Evolutionary conservation across 2,888 invertebrate species (phyloP), one percentile per base, ranked within the genome.

Genomic region (Drosophila hamatofila): DNA sequence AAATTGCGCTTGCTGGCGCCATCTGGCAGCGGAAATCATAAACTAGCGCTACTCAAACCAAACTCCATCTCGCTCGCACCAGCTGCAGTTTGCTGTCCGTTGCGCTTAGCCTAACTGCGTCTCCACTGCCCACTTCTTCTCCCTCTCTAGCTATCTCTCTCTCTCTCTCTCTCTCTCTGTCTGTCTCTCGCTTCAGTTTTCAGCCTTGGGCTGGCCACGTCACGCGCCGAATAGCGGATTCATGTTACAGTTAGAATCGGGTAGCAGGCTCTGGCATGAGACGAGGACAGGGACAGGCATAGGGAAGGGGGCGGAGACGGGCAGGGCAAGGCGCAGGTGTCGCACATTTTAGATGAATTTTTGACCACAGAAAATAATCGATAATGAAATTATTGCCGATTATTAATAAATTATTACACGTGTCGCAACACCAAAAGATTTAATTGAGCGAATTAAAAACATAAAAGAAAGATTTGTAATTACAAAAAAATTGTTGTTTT

Each of bases 21-120:
- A 86, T 86, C 83, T 80, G 83, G 46, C 59, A 86, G 44, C 75
- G 75, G 83, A 78, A 86, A 80, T 72, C 72, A 75, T 80, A 86
- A 78, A 67, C 66, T 64, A 75, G 52, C 35, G 33, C 54, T 11
- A 27, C 49, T 35, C 25, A 27, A 30, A 12, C 21, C 35, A 25
- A 21, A 6, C 21, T 16, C 41, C 30, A 42, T 56, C 56, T 23
- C 27, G 21, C 56, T 42, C 56, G 5, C 56, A 21, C 56, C 11
- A 2, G 14, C 42, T 21, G 30, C 56, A 12, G 16, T 12, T 16
- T 8, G 54, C 18, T 39, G 39, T 54, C 54, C 39, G 14, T 41
- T 41, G 41, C 39, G 55, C 37, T 37, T 16, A 4, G 14, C 35
- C 42, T 37, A n/a, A 23, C 68, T 44, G n/a, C 11, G 48, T 48